Conservation (phyloP, 2,113 vertebrate species). For the Mugil cephalus region DNA sequence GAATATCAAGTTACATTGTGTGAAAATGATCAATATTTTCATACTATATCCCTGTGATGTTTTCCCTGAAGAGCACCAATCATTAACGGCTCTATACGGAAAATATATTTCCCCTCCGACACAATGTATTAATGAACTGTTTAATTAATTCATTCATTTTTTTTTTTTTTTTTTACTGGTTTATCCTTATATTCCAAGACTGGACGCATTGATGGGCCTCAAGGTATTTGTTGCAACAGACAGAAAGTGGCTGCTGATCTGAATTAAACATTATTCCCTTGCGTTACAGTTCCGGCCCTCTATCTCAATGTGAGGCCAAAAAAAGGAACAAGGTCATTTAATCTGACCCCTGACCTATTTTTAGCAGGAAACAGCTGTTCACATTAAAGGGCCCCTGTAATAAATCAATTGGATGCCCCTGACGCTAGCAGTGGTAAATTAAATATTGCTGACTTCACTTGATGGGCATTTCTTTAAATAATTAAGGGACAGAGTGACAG, state of each 20-base stretch:
- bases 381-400: constrained; percentile 74
- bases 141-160: too few relatives aligned
- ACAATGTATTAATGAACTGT: not conserved
- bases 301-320: constrained; percentile 42
- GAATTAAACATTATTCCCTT: constrained; percentile 25
- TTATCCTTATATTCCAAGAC: not conserved
- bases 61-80: constrained; percentile 2
- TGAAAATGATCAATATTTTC: constrained; percentile 6
- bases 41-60: not conserved
- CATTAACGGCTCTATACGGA: not conserved
- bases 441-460: constrained; percentile 80
- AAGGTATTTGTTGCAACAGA: not conserved
- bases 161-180: too few relatives aligned
- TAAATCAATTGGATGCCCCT: constrained; percentile 74
- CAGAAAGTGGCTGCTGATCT: constrained; percentile 11
- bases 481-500: constrained; percentile 72
- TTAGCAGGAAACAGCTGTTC: constrained; percentile 83
- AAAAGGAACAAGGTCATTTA: constrained; percentile 67
- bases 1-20: not conserved
- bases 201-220: not conserved
- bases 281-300: constrained; percentile 22
- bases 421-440: constrained; percentile 73
- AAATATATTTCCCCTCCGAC: not conserved
- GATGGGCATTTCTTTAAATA: constrained; percentile 78
- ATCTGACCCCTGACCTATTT: constrained; percentile 79